Percentiles rank a stretch among this genome's conserved stretches.
Evolutionary conservation across 2,888 invertebrate species (phyloP).

Genomic region (Brachyptera risi): DNA sequence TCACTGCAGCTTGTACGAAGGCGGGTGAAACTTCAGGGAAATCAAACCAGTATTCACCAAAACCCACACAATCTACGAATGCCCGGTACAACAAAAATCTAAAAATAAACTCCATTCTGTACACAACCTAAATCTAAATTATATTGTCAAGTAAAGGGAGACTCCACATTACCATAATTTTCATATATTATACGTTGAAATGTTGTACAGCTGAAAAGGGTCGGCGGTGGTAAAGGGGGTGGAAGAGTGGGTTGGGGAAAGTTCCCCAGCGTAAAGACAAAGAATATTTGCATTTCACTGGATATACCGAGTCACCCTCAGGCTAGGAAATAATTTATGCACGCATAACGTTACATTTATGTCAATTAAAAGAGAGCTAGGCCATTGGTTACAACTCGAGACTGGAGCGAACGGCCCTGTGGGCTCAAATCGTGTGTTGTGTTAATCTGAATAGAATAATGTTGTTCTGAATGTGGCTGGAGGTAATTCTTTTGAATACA

Average conservation of each 20-base stretch:
- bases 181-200: neutral
- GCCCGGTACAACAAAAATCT: neutral
- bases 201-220: neutral
- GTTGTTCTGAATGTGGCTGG: too few species aligned
- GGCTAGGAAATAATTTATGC: neutral
- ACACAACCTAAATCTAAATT: neutral
- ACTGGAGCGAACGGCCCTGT: too few species aligned
- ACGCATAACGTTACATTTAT: neutral
- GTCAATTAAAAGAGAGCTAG: conserved; percentile 1
- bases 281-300: conserved; percentile 3
- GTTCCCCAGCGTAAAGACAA: neutral
- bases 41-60: neutral
- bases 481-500: too few species aligned
- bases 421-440: too few species aligned
- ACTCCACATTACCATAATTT: conserved; percentile 1
- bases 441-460: too few species aligned
- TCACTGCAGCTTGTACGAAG: too few species aligned
- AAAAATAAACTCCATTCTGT: neutral
- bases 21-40: neutral
- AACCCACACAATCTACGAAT: neutral
- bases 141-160: neutral
- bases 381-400: too few species aligned
- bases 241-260: neutral
- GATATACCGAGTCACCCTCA: neutral
- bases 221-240: neutral